Evolutionary conservation across 2,113 vertebrate species (phyloP).

Genomic region (Conger conger): DNA sequence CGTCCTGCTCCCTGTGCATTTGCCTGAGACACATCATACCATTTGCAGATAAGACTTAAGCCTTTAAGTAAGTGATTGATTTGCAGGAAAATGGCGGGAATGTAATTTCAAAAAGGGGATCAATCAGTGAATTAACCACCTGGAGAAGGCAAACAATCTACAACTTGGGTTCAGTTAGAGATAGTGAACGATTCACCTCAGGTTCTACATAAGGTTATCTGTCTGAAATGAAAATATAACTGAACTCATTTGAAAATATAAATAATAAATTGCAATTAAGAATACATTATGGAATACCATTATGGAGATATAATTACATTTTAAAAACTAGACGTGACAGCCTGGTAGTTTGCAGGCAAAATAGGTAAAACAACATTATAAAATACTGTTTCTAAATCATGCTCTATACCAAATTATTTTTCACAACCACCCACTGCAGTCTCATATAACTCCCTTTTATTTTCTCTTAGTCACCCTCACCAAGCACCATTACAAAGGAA

Average conservation of each 20-base stretch:
- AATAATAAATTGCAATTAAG: background rate
- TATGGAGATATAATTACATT: too few relatives aligned
- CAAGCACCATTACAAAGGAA: background rate
- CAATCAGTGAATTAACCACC: slow-evolving; percentile 28
- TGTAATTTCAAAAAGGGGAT: slow-evolving; percentile 25
- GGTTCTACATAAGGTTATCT: background rate
- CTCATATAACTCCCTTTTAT: background rate
- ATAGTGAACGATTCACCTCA: background rate
- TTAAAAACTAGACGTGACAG: too few relatives aligned
- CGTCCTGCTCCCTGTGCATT: background rate
- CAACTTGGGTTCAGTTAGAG: background rate
- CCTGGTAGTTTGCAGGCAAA: background rate
- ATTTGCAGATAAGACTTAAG: slow-evolving; percentile 32
- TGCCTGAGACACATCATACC: slow-evolving; percentile 15
- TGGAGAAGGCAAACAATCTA: slow-evolving; percentile 19
- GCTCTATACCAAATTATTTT: background rate
- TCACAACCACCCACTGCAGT: background rate
- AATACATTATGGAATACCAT: too few relatives aligned
- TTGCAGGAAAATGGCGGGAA: slow-evolving; percentile 20
- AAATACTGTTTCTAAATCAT: background rate
- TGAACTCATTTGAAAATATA: background rate
- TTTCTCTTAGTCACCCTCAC: background rate
- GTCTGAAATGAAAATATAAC: slow-evolving; percentile 4
- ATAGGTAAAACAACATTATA: background rate
- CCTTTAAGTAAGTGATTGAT: slow-evolving; percentile 27